Percentiles rank a stretch among this genome's conserved stretches.
Evolutionary conservation across 2,888 invertebrate species (phyloP).

Genomic region (Abrostola triplasia): DNA sequence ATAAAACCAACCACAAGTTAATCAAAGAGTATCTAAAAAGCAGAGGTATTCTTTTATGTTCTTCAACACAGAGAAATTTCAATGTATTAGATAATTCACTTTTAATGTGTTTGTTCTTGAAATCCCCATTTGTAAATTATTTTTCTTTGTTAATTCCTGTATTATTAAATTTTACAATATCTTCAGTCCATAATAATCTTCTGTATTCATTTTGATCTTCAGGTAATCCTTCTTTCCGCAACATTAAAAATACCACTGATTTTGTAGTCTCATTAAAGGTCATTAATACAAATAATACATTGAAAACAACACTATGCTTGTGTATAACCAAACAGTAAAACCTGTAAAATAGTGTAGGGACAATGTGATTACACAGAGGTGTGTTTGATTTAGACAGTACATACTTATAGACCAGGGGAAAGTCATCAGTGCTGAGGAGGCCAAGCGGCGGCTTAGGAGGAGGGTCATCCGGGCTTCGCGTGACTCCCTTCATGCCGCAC

Average conservation of each 20-base stretch:
- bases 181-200: conserved; percentile 37
- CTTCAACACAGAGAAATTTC: conserved; percentile 24
- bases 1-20: conserved; percentile 59
- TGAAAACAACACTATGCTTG: conserved; percentile 69
- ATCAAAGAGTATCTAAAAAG: conserved; percentile 60
- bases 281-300: conserved; percentile 76
- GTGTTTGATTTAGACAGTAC: conserved; percentile 71
- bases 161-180: conserved; percentile 20
- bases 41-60: conserved; percentile 63
- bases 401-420: conserved; percentile 95
- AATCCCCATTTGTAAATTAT: conserved; percentile 23
- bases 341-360: conserved; percentile 77
- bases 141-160: conserved; percentile 24
- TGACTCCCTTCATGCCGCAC: conserved; percentile 94
- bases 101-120: conserved; percentile 42
- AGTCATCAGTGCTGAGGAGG: conserved; percentile 94
- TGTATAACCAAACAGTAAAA: conserved; percentile 64
- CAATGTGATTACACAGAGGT: conserved; percentile 64
- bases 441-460: conserved; percentile 93
- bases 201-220: conserved; percentile 41
- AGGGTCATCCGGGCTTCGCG: conserved; percentile 91
- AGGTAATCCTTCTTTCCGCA: conserved; percentile 42
- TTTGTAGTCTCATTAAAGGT: conserved; percentile 70
- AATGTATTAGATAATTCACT: no score
- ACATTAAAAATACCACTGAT: conserved; percentile 72